These are phyloP conservation scores for Apeira syringaria DNA, from an alignment of 2,888 invertebrate genomes.

Conservation along the genomic window DNA sequence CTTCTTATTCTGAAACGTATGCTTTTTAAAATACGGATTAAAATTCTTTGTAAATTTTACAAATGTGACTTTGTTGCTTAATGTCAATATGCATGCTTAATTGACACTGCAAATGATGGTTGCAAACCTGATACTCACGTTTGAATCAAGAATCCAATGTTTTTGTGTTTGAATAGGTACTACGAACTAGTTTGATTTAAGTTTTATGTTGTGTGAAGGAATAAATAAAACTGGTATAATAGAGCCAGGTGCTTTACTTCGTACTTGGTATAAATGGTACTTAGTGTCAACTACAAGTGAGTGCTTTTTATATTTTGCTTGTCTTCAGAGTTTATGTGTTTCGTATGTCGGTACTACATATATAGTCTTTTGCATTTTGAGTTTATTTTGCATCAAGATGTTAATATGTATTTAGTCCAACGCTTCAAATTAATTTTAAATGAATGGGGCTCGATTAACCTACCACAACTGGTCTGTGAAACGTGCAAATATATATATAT, in stretches of 20 bases:
- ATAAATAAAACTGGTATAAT: slow-evolving; percentile 17
- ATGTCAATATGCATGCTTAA: slow-evolving; percentile 21
- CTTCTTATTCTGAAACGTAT: slow-evolving; percentile 2
- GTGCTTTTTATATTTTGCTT: no score
- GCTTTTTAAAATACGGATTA: background rate
- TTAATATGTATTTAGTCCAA: no score
- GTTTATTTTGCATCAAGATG: no score
- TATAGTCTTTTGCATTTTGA: no score
- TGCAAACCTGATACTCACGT: slow-evolving; percentile 27
- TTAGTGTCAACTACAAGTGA: no score
- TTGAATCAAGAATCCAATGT: slow-evolving; percentile 15
- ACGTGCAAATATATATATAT: no score
- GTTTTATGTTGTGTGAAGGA: slow-evolving; percentile 4
- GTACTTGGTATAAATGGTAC: no score
- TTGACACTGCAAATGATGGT: slow-evolving; percentile 20
- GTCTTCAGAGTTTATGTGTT: no score
- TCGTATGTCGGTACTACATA: no score
- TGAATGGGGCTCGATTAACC: no score
- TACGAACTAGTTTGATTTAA: slow-evolving; percentile 12
- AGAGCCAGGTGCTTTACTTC: slow-evolving; percentile 7
- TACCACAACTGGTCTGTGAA: no score
- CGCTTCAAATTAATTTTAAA: no score
- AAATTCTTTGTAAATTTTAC: slow-evolving; percentile 1
- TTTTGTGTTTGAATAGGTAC: slow-evolving; percentile 19
- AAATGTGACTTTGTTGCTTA: slow-evolving; percentile 15